These are phyloP conservation scores for Sorex araneus DNA, from an alignment of 2,113 vertebrate species.

Conservation along the genomic window DNA sequence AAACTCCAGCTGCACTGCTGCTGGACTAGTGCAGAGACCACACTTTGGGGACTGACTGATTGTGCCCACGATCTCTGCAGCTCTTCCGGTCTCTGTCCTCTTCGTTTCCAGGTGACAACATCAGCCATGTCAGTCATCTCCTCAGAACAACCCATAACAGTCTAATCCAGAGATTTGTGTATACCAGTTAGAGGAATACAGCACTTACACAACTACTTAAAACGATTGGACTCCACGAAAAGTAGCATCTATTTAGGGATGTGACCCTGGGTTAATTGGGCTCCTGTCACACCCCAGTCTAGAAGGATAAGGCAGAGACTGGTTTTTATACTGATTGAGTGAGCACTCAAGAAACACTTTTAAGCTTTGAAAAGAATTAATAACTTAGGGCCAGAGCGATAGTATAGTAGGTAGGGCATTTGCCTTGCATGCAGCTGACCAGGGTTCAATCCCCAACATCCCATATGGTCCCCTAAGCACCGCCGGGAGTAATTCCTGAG, in stretches of 20 bases:
- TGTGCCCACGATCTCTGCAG: background rate
- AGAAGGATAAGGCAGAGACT: background rate
- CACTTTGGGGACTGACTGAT: background rate
- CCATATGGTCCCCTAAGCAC: too few relatives aligned
- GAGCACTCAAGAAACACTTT: background rate
- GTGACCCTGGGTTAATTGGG: background rate
- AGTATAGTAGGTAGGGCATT: too few relatives aligned
- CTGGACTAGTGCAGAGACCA: background rate
- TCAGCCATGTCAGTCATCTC: background rate
- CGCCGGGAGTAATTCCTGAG: too few relatives aligned
- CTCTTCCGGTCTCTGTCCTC: too few relatives aligned
- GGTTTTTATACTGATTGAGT: background rate
- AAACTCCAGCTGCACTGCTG: background rate
- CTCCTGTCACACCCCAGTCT: slow-evolving; percentile 27
- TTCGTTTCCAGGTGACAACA: background rate
- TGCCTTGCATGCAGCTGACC: too few relatives aligned
- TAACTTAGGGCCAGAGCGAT: too few relatives aligned
- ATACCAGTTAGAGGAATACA: background rate
- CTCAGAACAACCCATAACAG: background rate
- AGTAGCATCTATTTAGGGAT: background rate
- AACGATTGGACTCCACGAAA: background rate
- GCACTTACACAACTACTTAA: background rate
- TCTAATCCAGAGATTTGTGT: background rate
- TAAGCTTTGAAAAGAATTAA: slow-evolving; percentile 49
- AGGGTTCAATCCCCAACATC: too few relatives aligned